Conservation (phyloP, 2,113 vertebrate species). For the Collichthys lucidus region DNA sequence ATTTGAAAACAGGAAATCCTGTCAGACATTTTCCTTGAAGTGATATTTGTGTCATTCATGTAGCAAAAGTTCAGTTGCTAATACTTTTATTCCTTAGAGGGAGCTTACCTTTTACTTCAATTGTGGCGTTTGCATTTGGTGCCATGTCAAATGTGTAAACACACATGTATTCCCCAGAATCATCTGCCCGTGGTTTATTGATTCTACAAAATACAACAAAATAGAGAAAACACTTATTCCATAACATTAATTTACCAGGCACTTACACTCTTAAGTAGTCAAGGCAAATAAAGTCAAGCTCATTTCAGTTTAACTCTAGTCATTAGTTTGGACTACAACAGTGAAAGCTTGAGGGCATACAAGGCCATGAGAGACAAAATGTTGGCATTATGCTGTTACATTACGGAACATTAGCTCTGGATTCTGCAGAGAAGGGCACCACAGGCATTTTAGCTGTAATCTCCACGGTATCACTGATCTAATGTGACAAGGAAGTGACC, state of each 20-base stretch:
- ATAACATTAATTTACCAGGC: slow-evolving; percentile 13
- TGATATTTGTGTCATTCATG: neutral
- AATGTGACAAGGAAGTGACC: slow-evolving; percentile 82
- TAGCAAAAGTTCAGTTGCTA: neutral
- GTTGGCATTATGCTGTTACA: slow-evolving; percentile 54
- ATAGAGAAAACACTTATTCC: slow-evolving; percentile 50
- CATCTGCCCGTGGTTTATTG: slow-evolving; percentile 91
- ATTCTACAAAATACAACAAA: slow-evolving; percentile 89
- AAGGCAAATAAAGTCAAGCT: slow-evolving; percentile 35
- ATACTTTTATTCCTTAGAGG: no score
- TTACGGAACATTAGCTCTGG: slow-evolving; percentile 51
- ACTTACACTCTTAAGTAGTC: slow-evolving; percentile 16
- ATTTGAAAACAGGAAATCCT: slow-evolving; percentile 5
- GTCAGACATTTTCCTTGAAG: neutral
- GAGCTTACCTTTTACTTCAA: slow-evolving; percentile 96
- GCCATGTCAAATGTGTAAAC: slow-evolving; percentile 92
- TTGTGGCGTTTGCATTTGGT: slow-evolving; percentile 94
- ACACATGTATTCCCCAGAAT: slow-evolving; percentile 96
- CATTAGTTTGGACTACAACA: slow-evolving; percentile 52
- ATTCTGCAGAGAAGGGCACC: slow-evolving; percentile 61
- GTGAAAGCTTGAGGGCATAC: slow-evolving; percentile 25
- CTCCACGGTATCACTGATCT: slow-evolving; percentile 67
- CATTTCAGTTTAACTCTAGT: slow-evolving; percentile 45
- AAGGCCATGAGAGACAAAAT: slow-evolving; percentile 39
- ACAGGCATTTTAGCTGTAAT: slow-evolving; percentile 73